These are phyloP conservation scores for Congeria kusceri DNA, from an alignment of 2,888 invertebrate species.

Conservation along the genomic window DNA sequence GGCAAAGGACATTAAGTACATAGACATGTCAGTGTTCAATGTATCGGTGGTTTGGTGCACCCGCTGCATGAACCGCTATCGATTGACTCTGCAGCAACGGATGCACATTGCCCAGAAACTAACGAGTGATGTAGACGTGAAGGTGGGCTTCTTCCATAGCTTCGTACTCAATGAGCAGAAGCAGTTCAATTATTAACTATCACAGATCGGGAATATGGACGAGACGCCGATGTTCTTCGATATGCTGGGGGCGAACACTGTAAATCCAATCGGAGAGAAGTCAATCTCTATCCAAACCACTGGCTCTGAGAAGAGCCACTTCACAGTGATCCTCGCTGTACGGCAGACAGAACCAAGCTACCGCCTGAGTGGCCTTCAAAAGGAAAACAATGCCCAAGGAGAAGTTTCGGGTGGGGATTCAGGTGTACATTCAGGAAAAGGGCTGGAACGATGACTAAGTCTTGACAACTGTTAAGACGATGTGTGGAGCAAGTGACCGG, in stretches of 20 bases:
- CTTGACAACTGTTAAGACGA: not conserved
- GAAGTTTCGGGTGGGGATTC: too few species aligned
- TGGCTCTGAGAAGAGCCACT: too few species aligned
- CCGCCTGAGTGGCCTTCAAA: too few species aligned
- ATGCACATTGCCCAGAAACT: conserved; percentile 2
- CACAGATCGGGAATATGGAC: conserved; percentile 19
- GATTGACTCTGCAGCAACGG: too few species aligned
- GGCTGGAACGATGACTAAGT: conserved; percentile 5
- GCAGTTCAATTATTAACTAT: conserved; percentile 2
- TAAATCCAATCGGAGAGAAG: not conserved
- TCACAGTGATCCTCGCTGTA: too few species aligned
- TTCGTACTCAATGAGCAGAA: conserved; percentile 11
- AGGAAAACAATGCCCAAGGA: too few species aligned
- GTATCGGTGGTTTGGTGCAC: conserved; percentile 6
- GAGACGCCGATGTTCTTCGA: conserved; percentile 28
- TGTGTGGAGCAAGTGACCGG: conserved; percentile 3
- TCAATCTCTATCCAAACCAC: too few species aligned
- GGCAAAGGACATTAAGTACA: conserved; percentile 13
- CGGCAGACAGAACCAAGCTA: not conserved
- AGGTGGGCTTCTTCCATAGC: not conserved
- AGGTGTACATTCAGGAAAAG: too few species aligned
- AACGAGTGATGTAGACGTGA: not conserved
- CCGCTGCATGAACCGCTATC: conserved; percentile 10
- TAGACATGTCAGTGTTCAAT: conserved; percentile 6
- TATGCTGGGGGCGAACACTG: not conserved